Conservation (phyloP, 1,140 invertebrate genomes). For the Schlechtendalia chinensis region DNA sequence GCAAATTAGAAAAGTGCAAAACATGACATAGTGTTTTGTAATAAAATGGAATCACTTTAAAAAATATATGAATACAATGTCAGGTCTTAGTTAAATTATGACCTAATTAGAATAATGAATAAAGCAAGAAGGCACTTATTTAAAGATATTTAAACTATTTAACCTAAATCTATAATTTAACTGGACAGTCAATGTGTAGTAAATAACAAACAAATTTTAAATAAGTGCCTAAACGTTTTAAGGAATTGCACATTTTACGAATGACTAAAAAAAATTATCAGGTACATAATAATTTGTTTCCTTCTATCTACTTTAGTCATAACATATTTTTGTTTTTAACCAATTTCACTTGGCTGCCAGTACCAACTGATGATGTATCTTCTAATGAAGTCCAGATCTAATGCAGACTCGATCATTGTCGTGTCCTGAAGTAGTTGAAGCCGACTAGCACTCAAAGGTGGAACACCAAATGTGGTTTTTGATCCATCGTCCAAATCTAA, state of each 20-base stretch:
- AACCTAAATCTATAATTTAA: constrained; percentile 8
- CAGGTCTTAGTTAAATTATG: neutral
- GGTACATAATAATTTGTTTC: constrained; percentile 29
- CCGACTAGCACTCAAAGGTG: constrained; percentile 61
- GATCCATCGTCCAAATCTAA: constrained; percentile 53
- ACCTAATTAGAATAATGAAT: constrained; percentile 36
- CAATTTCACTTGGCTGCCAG: constrained; percentile 61
- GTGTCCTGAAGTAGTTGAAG: constrained; percentile 74
- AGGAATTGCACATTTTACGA: constrained; percentile 13
- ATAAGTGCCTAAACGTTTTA: constrained; percentile 8
- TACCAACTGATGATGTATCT: constrained; percentile 61
- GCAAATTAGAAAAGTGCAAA: constrained; percentile 38
- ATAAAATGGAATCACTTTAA: constrained; percentile 5
- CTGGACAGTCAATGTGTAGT: constrained; percentile 4
- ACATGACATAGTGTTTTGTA: constrained; percentile 36
- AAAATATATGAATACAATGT: neutral
- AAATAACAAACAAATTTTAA: constrained; percentile 16
- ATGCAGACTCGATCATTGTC: constrained; percentile 81
- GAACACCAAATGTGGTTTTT: constrained; percentile 27
- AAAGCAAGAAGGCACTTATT: constrained; percentile 35
- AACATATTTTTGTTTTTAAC: constrained; percentile 56
- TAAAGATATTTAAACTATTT: constrained; percentile 24
- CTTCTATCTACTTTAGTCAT: constrained; percentile 44
- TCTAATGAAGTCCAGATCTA: constrained; percentile 80
- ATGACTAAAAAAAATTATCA: constrained; percentile 33